A percentile compares a stretch with the other conserved stretches of the same genome.
These are phyloP conservation scores for Lethrus apterus DNA, from an alignment of 1,140 invertebrate genomes.

Conservation along the genomic window DNA sequence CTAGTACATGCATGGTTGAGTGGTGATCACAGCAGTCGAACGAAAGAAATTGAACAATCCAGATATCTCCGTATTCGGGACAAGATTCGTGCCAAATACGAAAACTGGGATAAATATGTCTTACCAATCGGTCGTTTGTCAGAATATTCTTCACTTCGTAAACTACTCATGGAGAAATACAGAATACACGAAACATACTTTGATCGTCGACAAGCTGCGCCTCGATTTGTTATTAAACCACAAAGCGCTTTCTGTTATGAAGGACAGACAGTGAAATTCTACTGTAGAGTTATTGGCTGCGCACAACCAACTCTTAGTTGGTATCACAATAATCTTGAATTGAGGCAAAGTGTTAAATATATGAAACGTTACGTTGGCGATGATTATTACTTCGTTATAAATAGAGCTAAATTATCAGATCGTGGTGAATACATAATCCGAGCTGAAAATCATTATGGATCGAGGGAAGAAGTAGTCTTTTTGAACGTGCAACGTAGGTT, in stretches of 20 bases:
- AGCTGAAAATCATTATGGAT: slow-evolving; percentile 97
- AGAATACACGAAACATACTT: slow-evolving; percentile 93
- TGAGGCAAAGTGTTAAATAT: slow-evolving; percentile 97
- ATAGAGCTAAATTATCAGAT: slow-evolving; percentile 89
- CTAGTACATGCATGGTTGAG: slow-evolving; percentile 91
- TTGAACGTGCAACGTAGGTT: slow-evolving; percentile 91
- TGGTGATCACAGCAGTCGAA: slow-evolving; percentile 69
- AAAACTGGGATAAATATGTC: slow-evolving; percentile 86
- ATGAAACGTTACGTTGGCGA: slow-evolving; percentile 97
- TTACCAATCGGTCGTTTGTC: slow-evolving; percentile 93
- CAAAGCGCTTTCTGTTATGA: slow-evolving; percentile 93
- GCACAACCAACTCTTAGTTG: slow-evolving; percentile 92
- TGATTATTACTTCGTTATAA: slow-evolving; percentile 97
- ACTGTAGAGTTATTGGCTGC: slow-evolving; percentile 91
- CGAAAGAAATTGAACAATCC: slow-evolving; percentile 68
- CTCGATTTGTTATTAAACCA: slow-evolving; percentile 95
- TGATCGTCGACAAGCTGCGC: slow-evolving; percentile 93
- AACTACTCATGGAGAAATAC: slow-evolving; percentile 93
- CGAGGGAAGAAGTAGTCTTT: slow-evolving; percentile 92
- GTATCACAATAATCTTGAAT: slow-evolving; percentile 87
- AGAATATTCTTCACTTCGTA: slow-evolving; percentile 95
- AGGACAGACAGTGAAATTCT: slow-evolving; percentile 95
- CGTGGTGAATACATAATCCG: slow-evolving; percentile 95
- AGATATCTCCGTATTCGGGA: slow-evolving; percentile 83
- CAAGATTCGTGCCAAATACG: slow-evolving; percentile 75